A percentile compares a stretch with the other conserved stretches of the same genome.
These are phyloP conservation scores for Sebastes minor DNA, from an alignment of 2,797 vertebrate genomes.

Conservation along the genomic window DNA sequence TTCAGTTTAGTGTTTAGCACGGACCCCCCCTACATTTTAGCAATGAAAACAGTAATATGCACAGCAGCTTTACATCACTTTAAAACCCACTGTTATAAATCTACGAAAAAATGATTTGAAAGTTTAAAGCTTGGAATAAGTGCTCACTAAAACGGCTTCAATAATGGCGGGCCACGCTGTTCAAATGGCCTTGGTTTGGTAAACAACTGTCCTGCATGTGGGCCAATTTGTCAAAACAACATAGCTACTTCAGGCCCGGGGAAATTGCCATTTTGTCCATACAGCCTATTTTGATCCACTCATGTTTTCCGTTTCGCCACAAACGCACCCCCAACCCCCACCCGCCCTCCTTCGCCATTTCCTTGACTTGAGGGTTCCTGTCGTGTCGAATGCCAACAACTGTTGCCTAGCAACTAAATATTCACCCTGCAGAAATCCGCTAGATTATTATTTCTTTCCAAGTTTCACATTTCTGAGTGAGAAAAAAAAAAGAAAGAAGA, in stretches of 20 bases:
- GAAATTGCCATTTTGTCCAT: conserved; percentile 65
- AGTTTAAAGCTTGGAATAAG: conserved; percentile 17
- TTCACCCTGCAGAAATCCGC: conserved; percentile 74
- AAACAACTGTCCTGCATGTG: conserved; percentile 58
- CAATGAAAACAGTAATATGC: background rate
- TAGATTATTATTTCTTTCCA: conserved; percentile 69
- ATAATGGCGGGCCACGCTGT: conserved; percentile 31
- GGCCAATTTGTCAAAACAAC: conserved; percentile 67
- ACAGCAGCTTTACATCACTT: background rate
- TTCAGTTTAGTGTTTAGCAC: background rate
- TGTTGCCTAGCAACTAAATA: conserved; percentile 84
- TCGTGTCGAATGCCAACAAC: conserved; percentile 70
- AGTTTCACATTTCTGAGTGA: conserved; percentile 63
- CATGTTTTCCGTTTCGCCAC: conserved; percentile 43
- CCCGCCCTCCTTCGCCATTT: conserved; percentile 43
- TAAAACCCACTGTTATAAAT: background rate
- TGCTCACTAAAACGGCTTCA: conserved; percentile 22
- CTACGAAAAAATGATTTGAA: background rate
- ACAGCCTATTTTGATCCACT: conserved; percentile 49
- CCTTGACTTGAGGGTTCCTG: conserved; percentile 61
- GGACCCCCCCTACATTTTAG: background rate
- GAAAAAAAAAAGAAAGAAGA: background rate
- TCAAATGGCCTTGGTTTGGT: conserved; percentile 48
- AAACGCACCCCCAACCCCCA: conserved; percentile 21
- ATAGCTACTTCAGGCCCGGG: conserved; percentile 37